phyloP scores from a whole-genome alignment of 2,888 invertebrate genomes.

The Icerya purchasi region DNA sequence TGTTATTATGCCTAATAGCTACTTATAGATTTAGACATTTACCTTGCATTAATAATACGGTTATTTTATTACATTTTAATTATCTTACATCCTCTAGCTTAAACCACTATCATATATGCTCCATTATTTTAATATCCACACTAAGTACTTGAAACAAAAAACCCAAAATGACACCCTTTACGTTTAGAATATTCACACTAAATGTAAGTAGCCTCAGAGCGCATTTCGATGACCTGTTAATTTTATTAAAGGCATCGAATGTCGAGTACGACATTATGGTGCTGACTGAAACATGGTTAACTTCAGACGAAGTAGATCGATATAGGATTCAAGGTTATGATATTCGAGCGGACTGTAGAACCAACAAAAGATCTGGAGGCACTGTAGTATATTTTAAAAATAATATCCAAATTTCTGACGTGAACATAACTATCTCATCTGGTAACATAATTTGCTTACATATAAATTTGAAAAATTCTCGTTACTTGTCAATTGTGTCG shows the following conservation, averaged over 20 bases:
- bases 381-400: not conserved
- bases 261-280: not conserved
- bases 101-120: too few species aligned
- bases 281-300: not conserved
- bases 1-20: too few species aligned
- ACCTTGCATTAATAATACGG: too few species aligned
- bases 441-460: not conserved
- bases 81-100: too few species aligned
- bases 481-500: not conserved
- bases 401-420: not conserved
- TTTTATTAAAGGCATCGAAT: not conserved
- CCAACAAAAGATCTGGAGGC: not conserved
- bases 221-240: not conserved
- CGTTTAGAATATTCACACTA: not conserved
- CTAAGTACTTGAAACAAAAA: too few species aligned
- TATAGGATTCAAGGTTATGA: not conserved
- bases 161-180: not conserved
- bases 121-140: too few species aligned
- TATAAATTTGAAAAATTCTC: not conserved
- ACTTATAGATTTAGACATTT: too few species aligned
- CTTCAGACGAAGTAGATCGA: not conserved
- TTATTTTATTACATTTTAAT: too few species aligned
- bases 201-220: not conserved
- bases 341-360: not conserved
- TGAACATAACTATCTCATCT: not conserved